phyloP scores from a whole-genome alignment of 2,113 vertebrate genomes.

The Nycticryphes semicollaris region DNA sequence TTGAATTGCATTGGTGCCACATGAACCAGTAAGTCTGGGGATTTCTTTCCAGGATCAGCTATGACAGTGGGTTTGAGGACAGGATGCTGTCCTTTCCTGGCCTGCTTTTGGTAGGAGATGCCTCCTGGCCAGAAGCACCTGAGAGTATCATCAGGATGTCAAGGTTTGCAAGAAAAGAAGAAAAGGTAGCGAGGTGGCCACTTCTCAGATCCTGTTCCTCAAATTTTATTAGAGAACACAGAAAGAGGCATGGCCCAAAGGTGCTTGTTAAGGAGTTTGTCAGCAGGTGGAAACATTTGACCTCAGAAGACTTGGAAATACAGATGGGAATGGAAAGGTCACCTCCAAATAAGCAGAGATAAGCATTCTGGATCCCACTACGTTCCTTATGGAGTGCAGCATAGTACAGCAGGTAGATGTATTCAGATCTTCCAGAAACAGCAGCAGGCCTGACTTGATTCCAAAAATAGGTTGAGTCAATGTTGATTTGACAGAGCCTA shows the following conservation, averaged over 20 bases:
- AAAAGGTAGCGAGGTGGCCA: background rate
- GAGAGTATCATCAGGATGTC: background rate
- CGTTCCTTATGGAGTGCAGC: background rate
- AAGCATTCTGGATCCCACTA: background rate
- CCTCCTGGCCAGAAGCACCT: background rate
- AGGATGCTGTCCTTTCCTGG: background rate
- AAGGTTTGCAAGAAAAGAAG: background rate
- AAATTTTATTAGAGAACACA: background rate
- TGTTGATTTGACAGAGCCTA: slow-evolving; percentile 54
- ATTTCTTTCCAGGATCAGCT: background rate
- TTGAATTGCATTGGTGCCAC: background rate
- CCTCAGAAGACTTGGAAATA: background rate
- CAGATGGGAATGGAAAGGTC: background rate
- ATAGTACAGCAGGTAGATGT: background rate
- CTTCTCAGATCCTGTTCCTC: background rate
- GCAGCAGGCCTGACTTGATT: slow-evolving; percentile 41
- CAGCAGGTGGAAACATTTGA: background rate
- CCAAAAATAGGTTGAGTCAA: slow-evolving; percentile 50
- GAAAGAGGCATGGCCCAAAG: background rate
- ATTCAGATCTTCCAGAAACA: slow-evolving; percentile 29
- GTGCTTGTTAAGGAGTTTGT: background rate
- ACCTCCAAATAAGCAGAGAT: slow-evolving; percentile 7
- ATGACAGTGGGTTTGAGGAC: background rate
- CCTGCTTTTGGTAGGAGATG: background rate
- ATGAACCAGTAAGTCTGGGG: background rate